These are phyloP conservation scores for Hirtodrosophila alboralis DNA, from an alignment of 2,888 invertebrate genomes.

Conservation along the genomic window DNA sequence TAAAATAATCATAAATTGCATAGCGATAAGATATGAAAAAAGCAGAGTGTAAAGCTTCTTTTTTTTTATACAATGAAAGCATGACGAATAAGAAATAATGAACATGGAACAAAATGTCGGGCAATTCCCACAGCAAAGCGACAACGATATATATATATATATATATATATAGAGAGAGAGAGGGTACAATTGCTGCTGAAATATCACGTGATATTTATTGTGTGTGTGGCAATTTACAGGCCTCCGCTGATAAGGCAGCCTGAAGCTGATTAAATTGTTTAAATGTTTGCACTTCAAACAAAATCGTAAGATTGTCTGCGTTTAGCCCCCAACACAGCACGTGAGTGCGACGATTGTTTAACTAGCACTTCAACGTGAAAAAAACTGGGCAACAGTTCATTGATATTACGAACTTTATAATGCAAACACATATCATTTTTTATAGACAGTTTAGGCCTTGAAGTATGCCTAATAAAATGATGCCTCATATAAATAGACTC, in stretches of 20 bases:
- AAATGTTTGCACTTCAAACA: slow-evolving; percentile 57
- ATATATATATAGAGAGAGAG: background rate
- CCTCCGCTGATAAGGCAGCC: slow-evolving; percentile 46
- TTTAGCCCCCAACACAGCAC: slow-evolving; percentile 5
- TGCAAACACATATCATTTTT: slow-evolving; percentile 3
- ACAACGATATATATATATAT: slow-evolving; percentile 9
- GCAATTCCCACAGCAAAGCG: slow-evolving; percentile 5
- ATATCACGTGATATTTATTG: slow-evolving; percentile 59
- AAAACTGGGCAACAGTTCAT: too few relatives aligned
- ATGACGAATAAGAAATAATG: slow-evolving; percentile 35
- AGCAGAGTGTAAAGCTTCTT: background rate
- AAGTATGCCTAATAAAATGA: background rate
- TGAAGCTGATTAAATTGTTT: slow-evolving; percentile 67
- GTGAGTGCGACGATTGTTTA: slow-evolving; percentile 19
- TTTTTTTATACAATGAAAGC: slow-evolving; percentile 22
- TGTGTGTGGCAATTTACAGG: slow-evolving; percentile 58
- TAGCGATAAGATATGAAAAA: slow-evolving; percentile 36
- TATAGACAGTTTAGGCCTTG: background rate
- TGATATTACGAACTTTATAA: too few relatives aligned
- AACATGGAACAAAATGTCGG: slow-evolving; percentile 33
- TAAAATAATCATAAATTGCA: slow-evolving; percentile 9
- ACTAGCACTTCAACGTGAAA: too few relatives aligned
- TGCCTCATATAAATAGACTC: too few relatives aligned
- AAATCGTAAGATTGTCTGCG: slow-evolving; percentile 23
- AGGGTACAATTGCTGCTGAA: slow-evolving; percentile 11